These are phyloP conservation scores for Danio aesculapii DNA, from an alignment of 2,797 vertebrate genomes.

Conservation along the genomic window DNA sequence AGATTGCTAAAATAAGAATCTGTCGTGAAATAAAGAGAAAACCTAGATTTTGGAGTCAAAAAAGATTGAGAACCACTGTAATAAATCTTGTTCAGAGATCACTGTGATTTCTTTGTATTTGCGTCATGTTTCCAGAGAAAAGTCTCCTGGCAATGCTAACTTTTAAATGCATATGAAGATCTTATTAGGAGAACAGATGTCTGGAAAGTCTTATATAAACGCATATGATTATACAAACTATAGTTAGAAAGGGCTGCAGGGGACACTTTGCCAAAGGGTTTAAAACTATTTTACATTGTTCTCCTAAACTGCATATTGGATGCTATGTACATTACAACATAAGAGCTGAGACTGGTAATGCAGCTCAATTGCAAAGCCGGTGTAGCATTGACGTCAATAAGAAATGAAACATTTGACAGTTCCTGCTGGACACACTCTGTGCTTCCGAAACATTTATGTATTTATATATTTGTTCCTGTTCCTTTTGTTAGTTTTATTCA, in stretches of 20 bases:
- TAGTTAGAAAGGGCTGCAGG: conserved; percentile 34
- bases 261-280: conserved; percentile 30
- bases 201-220: not conserved
- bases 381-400: conserved; percentile 25
- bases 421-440: conserved; percentile 19
- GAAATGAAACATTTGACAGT: conserved; percentile 10
- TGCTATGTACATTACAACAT: conserved; percentile 17
- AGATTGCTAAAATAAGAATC: no score
- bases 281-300: conserved; percentile 18
- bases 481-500: not conserved
- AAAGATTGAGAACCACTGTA: conserved; percentile 8
- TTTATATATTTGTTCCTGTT: conserved; percentile 11
- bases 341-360: conserved; percentile 9
- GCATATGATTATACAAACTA: conserved; percentile 3
- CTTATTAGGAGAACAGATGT: conserved; percentile 5
- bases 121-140: conserved; percentile 14
- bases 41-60: not conserved
- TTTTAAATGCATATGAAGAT: not conserved
- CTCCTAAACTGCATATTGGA: not conserved
- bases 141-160: conserved; percentile 3
- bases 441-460: conserved; percentile 29
- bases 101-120: conserved; percentile 50
- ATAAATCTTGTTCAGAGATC: conserved; percentile 6
- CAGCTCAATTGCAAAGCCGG: conserved; percentile 4
- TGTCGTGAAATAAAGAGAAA: no score